A percentile compares a stretch with the other conserved stretches of the same genome.
Conservation (phyloP, 2,888 invertebrate species). For the Ypsolopha sequella region DNA sequence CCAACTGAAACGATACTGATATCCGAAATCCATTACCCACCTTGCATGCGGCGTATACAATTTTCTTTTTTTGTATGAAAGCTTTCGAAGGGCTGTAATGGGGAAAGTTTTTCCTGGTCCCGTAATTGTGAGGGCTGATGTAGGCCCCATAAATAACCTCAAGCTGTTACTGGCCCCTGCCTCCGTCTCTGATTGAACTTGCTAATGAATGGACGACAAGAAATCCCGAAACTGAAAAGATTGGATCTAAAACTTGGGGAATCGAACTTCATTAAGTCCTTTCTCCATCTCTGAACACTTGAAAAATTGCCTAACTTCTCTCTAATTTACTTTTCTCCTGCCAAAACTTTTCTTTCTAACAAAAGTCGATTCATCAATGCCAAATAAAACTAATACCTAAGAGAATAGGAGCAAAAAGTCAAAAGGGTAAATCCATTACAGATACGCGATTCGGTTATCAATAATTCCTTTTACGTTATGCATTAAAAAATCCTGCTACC, state of each 20-base stretch:
- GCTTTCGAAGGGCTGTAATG: slow-evolving; percentile 55
- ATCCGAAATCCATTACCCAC: slow-evolving; percentile 55
- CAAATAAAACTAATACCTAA: neutral
- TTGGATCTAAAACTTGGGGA: slow-evolving; percentile 9
- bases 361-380: neutral
- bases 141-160: slow-evolving; percentile 65
- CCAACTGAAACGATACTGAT: slow-evolving; percentile 39
- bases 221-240: slow-evolving; percentile 57
- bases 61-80: slow-evolving; percentile 59
- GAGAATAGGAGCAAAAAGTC: slow-evolving; percentile 19
- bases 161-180: slow-evolving; percentile 29
- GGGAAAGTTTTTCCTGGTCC: slow-evolving; percentile 61
- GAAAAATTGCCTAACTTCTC: slow-evolving; percentile 56
- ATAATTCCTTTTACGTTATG: slow-evolving; percentile 61
- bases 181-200: slow-evolving; percentile 61
- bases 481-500: slow-evolving; percentile 55
- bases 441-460: slow-evolving; percentile 39
- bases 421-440: slow-evolving; percentile 34
- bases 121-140: slow-evolving; percentile 66
- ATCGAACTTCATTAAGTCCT: slow-evolving; percentile 15
- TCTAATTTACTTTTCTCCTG: neutral
- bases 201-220: slow-evolving; percentile 68
- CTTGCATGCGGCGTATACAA: slow-evolving; percentile 40
- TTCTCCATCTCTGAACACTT: slow-evolving; percentile 10
- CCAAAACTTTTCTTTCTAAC: neutral